Conservation (phyloP, 2,888 invertebrate genomes). For the Drosophila nr. perissopoda region DNA sequence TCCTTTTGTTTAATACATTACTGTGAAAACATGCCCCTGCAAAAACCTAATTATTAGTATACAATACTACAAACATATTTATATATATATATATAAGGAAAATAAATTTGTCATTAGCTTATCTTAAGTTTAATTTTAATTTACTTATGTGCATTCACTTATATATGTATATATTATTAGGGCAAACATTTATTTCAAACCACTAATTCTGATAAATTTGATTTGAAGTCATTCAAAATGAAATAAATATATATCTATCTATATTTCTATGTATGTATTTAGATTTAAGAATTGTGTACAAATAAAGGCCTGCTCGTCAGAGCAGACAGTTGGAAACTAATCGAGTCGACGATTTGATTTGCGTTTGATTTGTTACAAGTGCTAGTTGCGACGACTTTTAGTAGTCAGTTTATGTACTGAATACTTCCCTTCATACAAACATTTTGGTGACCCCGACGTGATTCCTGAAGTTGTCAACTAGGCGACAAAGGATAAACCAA, state of each 20-base stretch:
- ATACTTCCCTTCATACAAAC: too few species aligned
- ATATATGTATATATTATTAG: not conserved
- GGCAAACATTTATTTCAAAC: not conserved
- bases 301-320: too few species aligned
- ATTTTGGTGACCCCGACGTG: too few species aligned
- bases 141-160: not conserved
- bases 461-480: too few species aligned
- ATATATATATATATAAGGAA: conserved; percentile 6
- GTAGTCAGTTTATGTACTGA: too few species aligned
- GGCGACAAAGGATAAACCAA: too few species aligned
- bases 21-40: conserved; percentile 1
- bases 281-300: too few species aligned
- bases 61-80: not conserved
- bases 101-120: not conserved
- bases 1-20: conserved; percentile 5
- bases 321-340: too few species aligned
- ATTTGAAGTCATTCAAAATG: not conserved
- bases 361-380: too few species aligned
- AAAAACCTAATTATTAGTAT: not conserved
- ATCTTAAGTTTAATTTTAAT: not conserved
- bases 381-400: too few species aligned
- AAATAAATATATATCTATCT: not conserved
- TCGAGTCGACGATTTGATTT: too few species aligned
- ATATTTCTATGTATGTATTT: too few species aligned
- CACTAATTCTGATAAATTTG: not conserved